These are phyloP conservation scores for Pterocles orientalis DNA, from an alignment of 2,113 vertebrate species.

Conservation along the genomic window DNA sequence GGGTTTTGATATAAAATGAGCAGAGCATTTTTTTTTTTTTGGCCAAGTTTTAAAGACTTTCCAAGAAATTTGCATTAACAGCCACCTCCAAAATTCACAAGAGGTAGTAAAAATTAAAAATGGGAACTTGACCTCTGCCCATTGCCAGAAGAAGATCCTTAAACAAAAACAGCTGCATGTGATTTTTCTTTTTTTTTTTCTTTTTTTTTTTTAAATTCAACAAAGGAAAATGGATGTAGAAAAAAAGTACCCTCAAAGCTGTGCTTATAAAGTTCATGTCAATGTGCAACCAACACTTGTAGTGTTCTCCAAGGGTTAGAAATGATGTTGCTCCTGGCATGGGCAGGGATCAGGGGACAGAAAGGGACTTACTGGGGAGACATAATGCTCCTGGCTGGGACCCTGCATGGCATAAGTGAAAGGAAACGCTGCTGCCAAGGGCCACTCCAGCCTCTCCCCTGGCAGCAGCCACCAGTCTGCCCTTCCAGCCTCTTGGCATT, in stretches of 20 bases:
- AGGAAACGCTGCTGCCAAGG: not conserved
- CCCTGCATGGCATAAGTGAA: not conserved
- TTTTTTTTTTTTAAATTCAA: not conserved
- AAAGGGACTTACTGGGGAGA: not conserved
- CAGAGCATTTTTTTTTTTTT: not conserved
- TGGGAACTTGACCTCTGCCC: not conserved
- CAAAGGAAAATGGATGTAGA: not conserved
- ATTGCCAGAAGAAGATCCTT: not conserved
- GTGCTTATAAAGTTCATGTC: not conserved
- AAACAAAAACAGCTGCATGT: not conserved
- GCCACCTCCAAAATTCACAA: not conserved
- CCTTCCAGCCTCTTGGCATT: not conserved
- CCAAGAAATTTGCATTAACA: not conserved
- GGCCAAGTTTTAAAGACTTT: not conserved
- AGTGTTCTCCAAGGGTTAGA: not conserved
- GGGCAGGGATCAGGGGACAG: not conserved
- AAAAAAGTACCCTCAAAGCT: not conserved
- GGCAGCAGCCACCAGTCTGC: not conserved
- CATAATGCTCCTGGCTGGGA: not conserved
- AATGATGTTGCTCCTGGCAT: not conserved
- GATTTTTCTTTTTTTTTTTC: not conserved
- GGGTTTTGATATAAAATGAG: not conserved
- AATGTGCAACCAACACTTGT: rapidly evolving
- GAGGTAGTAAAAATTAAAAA: not conserved
- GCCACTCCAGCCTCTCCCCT: not conserved